phyloP scores from a whole-genome alignment of 2,797 vertebrate genomes.

The Cuculus canorus region DNA sequence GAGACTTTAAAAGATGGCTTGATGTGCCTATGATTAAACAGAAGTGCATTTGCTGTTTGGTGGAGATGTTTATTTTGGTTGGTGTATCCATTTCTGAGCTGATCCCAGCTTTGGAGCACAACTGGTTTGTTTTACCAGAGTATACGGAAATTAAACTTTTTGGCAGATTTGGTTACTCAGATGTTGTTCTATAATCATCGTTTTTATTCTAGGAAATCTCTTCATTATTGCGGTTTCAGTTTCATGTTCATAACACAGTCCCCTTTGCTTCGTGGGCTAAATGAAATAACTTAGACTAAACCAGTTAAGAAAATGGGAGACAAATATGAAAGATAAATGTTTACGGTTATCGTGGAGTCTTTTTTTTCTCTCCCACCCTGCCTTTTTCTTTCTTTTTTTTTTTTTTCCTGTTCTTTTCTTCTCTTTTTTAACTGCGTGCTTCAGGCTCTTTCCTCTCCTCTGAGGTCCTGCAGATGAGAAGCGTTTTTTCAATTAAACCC shows the following conservation, averaged over 20 bases:
- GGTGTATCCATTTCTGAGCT: slow-evolving; percentile 57
- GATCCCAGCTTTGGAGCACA: slow-evolving; percentile 50
- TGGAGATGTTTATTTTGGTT: slow-evolving; percentile 61
- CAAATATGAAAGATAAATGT: slow-evolving; percentile 16
- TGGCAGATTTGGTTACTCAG: slow-evolving; percentile 74
- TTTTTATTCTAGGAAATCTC: slow-evolving; percentile 79
- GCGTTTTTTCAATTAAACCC: slow-evolving; percentile 27
- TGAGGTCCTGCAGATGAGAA: slow-evolving; percentile 31
- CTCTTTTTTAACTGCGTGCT: background rate
- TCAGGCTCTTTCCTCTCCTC: slow-evolving; percentile 44
- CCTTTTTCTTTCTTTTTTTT: background rate
- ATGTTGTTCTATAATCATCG: slow-evolving; percentile 74
- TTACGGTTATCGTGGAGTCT: background rate
- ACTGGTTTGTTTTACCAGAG: slow-evolving; percentile 66
- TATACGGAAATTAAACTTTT: slow-evolving; percentile 70
- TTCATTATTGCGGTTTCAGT: slow-evolving; percentile 77
- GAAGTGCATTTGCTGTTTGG: slow-evolving; percentile 45
- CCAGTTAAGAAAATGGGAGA: slow-evolving; percentile 43
- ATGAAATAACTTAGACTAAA: slow-evolving; percentile 66
- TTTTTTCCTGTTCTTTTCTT: background rate
- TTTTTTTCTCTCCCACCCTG: background rate
- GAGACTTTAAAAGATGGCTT: background rate
- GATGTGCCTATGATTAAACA: background rate
- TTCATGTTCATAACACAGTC: slow-evolving; percentile 63
- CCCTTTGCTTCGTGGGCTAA: slow-evolving; percentile 51